Base-by-base conservation (phyloP, 2,113 vertebrate genomes). In the Muntiacus reevesi region DNA sequence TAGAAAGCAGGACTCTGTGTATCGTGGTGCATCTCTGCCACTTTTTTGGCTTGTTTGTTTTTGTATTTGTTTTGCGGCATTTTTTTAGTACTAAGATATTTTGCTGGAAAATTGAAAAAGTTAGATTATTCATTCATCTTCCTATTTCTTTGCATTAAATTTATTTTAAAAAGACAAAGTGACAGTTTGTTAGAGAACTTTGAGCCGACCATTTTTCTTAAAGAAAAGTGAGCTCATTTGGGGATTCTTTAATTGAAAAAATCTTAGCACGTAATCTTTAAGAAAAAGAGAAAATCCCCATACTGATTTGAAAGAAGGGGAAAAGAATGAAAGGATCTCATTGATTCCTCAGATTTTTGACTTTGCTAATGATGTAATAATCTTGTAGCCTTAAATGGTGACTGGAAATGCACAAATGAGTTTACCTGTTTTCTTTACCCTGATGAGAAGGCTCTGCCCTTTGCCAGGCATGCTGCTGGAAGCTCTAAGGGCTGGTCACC, bases 391-490 rank as follows among this genome's bases (percentile, higher is more conserved):
- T 14, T 52, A 47, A 94, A 59, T 96, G 27, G 14, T 79, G 64
- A 60, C 15, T 79, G 19, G 55, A 71, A 83, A 83, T 23, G 15
- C 15, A 64, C 33, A 91, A 81, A 82, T 95, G 59, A 85, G 97
- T 96, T 97, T 52, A 83, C 36, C 90, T 85, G 6, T 96, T 96
- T 43, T 27, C 43, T 97, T 97, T 59, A 95, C 79, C 1, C 14
- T 81, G 74, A 91, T 96, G 89, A 95, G 25, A 67, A 36, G 10
- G 59, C 79, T 96, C 82, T 95, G 47, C 5, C 40, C 47, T 91
- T 95, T 43, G 19, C 95, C 59, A 94, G 6, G 96, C 98, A 54
- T 67, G 47, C 95, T 97, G 16, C 87, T 57, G 82, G 87, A 93
- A 94, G 23, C 16, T 6, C 1, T 30, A n/a, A 79, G 59, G 21